Base-by-base conservation (phyloP, 2,113 vertebrate genomes). In the Cettia cetti region DNA sequence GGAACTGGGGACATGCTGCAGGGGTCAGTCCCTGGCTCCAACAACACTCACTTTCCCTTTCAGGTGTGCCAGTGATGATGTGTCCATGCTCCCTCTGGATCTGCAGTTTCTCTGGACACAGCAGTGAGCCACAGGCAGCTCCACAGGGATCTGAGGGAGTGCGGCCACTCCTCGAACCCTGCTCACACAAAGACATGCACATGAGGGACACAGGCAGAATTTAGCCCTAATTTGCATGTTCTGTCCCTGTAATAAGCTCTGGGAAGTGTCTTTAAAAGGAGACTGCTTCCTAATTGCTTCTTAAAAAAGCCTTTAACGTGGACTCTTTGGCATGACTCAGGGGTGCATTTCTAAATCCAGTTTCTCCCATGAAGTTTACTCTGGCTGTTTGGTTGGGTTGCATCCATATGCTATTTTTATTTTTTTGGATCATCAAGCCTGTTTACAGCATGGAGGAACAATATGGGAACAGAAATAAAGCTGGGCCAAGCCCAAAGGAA, bases 381-480 rank as follows among this genome's bases (percentile, higher is more conserved):
- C 78, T 91, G 69, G 23, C 53, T 84, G 39, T 82, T 87, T 35
- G 23, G 57, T 57, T 82, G 89, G 80, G 69, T 50, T 33, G 45
- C 47, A 72, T 92, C 40, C 91, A 76, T 31, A 22, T 15, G 40
- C 94, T 94, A 88, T 93, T 96, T 93, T 90, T 89, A 53, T 17
- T 37, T 77, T 65, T 91, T 66, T 39, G 63, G 21, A 65, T 92
- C 95, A 86, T 24, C 68, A 26, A 47, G 89, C 28, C 80, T 89
- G 80, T 92, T 94, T 96, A 69, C 83, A 66, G 78, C 53, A 28
- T 1, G 37, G 52, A 89, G 83, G 79, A 86, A 92, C 94, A 96
- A 94, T 79, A 94, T 66, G 78, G 89, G 86, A 89, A 89, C 86
- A 96, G 94, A 93, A 96, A 89, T 89, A 92, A 84, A 79, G 70